Conservation (phyloP, 2,888 invertebrate species). For the Arrhopalites spinosus region DNA sequence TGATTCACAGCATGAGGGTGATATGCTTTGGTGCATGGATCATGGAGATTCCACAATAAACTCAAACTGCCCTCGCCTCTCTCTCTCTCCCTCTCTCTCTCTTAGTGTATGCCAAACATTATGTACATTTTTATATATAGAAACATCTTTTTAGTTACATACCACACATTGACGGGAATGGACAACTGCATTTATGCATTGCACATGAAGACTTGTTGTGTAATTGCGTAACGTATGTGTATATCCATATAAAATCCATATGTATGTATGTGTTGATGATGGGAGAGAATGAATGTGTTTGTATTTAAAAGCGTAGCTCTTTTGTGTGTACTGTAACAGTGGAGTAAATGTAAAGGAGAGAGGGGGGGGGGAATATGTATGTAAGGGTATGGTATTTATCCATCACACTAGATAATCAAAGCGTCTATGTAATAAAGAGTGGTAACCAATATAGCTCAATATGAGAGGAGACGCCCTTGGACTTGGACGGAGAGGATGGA, state of each 20-base stretch:
- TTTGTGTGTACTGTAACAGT: no score
- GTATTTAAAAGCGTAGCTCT: slow-evolving; percentile 16
- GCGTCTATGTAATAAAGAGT: slow-evolving; percentile 34
- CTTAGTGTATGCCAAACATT: background rate
- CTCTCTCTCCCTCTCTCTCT: background rate
- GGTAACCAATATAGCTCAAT: slow-evolving; percentile 36
- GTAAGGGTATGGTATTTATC: slow-evolving; percentile 33
- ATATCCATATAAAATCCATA: background rate
- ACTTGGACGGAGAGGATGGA: slow-evolving; percentile 10
- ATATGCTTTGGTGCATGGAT: background rate
- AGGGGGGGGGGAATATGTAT: no score
- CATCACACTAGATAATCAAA: slow-evolving; percentile 39
- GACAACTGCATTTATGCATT: slow-evolving; percentile 14
- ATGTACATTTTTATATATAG: background rate
- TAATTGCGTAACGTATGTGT: background rate
- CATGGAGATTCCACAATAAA: slow-evolving; percentile 24
- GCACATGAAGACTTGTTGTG: background rate
- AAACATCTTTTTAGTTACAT: background rate
- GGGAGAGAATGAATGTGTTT: background rate
- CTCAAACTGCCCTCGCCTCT: background rate
- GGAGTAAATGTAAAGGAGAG: no score
- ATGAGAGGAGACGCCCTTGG: slow-evolving; percentile 21
- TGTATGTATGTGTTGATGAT: background rate
- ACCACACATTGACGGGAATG: no score
- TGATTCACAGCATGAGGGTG: slow-evolving; percentile 23